phyloP scores from a whole-genome alignment of 2,888 invertebrate species.

The Mactromeris polynyma region DNA sequence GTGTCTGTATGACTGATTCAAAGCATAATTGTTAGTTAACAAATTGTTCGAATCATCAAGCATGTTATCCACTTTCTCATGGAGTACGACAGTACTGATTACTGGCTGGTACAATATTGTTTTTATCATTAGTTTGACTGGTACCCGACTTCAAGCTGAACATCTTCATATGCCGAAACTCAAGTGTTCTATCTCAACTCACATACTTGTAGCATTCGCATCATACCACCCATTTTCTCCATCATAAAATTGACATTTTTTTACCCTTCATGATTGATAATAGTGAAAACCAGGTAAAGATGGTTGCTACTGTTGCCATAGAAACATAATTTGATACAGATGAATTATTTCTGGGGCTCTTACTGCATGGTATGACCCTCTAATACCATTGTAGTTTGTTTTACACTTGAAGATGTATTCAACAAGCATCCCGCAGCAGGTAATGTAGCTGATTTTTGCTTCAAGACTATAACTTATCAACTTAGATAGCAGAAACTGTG shows the following conservation, averaged over 20 bases:
- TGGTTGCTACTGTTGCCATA: constrained; percentile 40
- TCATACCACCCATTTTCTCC: constrained; percentile 37
- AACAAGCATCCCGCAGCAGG: not conserved
- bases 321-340: constrained; percentile 57
- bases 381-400: not conserved
- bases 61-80: not conserved
- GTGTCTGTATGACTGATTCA: not conserved
- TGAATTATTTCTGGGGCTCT: constrained; percentile 34
- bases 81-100: not conserved
- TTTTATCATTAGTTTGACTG: constrained; percentile 1
- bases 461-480: not conserved
- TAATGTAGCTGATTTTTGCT: not conserved
- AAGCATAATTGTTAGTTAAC: not conserved
- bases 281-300: constrained; percentile 39
- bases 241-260: constrained; percentile 49
- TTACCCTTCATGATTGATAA: constrained; percentile 40
- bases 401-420: not conserved
- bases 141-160: constrained; percentile 1
- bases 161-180: not conserved
- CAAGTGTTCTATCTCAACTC: constrained; percentile 13
- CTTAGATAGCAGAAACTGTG: not conserved
- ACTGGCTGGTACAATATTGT: not conserved
- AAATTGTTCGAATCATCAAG: not conserved
- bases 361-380: constrained; percentile 13
- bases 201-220: constrained; percentile 15